phyloP scores from a whole-genome alignment of 2,888 invertebrate species.

The Rhaphigaster nebulosa region DNA sequence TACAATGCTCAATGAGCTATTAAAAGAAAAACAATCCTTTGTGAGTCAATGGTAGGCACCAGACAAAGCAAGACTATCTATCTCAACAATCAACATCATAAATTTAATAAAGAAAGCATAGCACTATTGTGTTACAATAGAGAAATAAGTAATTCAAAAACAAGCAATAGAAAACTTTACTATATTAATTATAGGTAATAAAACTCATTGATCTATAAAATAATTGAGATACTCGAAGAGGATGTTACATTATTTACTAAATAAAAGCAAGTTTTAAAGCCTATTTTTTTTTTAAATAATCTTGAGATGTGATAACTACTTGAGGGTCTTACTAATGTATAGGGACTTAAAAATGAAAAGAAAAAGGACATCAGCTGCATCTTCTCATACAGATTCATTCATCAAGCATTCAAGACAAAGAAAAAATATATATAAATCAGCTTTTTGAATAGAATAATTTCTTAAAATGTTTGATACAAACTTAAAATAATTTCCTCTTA shows the following conservation, averaged over 20 bases:
- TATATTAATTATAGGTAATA: background rate
- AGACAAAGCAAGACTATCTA: background rate
- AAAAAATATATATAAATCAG: too few species aligned
- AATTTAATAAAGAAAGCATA: background rate
- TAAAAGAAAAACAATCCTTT: background rate
- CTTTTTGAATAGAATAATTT: too few species aligned
- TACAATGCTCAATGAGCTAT: background rate
- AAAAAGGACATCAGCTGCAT: background rate
- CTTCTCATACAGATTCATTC: background rate
- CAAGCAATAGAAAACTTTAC: background rate
- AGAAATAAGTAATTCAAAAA: background rate
- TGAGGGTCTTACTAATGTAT: background rate
- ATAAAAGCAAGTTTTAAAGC: too few species aligned
- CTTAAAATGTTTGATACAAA: too few species aligned
- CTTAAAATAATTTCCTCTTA: too few species aligned
- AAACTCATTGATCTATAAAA: background rate
- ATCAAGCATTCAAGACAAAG: too few species aligned
- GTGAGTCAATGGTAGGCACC: background rate
- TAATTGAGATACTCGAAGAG: too few species aligned
- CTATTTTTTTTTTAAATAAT: too few species aligned
- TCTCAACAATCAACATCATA: background rate
- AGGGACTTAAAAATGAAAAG: too few species aligned
- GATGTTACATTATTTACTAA: too few species aligned
- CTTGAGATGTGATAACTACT: too few species aligned
- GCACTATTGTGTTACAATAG: background rate